Conservation (phyloP, 1,140 invertebrate genomes). For the Lerema accius region DNA sequence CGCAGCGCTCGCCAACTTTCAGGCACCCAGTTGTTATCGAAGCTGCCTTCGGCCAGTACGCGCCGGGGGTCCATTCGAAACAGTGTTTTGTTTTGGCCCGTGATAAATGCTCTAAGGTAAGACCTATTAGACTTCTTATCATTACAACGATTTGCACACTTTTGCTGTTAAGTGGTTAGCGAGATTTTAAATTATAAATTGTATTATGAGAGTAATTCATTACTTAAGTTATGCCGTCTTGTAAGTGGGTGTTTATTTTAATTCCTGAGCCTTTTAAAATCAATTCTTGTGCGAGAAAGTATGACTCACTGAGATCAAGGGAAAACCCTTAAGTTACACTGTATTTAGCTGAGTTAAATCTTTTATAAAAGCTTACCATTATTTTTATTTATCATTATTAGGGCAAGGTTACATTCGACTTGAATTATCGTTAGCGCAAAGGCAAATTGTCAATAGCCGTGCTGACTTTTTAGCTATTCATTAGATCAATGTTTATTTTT, state of each 20-base stretch:
- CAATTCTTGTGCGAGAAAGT: constrained; percentile 7
- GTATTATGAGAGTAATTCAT: no score
- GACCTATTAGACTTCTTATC: constrained; percentile 25
- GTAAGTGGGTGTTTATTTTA: not conserved
- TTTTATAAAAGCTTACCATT: not conserved
- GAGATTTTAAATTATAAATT: no score
- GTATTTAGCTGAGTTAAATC: not conserved
- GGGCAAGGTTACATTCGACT: not conserved
- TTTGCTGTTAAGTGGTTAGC: constrained; percentile 3
- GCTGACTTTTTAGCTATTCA: no score
- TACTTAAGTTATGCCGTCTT: not conserved
- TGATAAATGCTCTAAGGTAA: constrained; percentile 76
- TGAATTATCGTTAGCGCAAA: no score
- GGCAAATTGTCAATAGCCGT: no score
- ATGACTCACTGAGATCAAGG: not conserved
- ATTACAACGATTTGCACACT: not conserved
- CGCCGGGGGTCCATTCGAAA: constrained; percentile 11
- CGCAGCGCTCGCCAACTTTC: constrained; percentile 53
- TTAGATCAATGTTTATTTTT: no score
- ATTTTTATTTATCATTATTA: not conserved
- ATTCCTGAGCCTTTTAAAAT: constrained; percentile 2
- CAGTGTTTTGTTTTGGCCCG: constrained; percentile 63
- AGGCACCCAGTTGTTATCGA: constrained; percentile 65
- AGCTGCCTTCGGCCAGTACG: constrained; percentile 41
- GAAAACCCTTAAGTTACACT: not conserved